Base-by-base conservation (phyloP, 2,797 vertebrate species). In the Sternotherus odoratus region DNA sequence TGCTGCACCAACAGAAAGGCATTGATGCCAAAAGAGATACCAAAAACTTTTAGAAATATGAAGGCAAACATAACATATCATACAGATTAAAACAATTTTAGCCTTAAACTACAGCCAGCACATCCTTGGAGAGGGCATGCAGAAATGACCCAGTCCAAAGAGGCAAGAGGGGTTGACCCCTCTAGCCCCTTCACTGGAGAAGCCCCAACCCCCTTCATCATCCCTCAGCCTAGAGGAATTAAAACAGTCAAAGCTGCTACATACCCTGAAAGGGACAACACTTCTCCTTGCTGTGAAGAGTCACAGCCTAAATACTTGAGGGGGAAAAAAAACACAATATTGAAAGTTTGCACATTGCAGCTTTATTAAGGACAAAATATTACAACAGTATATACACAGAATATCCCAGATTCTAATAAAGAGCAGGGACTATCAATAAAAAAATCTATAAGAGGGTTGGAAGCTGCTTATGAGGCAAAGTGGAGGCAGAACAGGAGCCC, bases 301-400 rank as follows among this genome's bases (percentile, higher is more conserved):
- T 12, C 8, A 12, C 8, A 69, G 36, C 79, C 77, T 63, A 63
- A 17, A 72, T 12, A 78, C 0, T 17, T 74, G 69, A 85, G 4
- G 13, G 85, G 43, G 23, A 8, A 49, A 90, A 91, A 90, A 9
- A 2, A 1, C 51, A 33, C 43, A 94, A 50, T 12, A 26, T 24
- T 33, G 49, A 43, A 75, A 85, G 21, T 82, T 4, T 10, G 3
- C 7, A 78, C 23, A 26, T 8, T 56, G 11, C 3, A 83, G n/a
- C 69, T 96, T 95, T 95, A 96, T 77, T 93, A 80, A 80, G 85
- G 69, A 90, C 15, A 30, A 92, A 88, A 36, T 26, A 86, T 26
- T 26, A 6, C 30, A 51, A 50, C 43, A 56, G 48, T 63, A 30
- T 39, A 84, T 87, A 36, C 21, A 88, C 6, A 90, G 53, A 89